These are phyloP conservation scores for Cololabis saira DNA, from an alignment of 2,113 vertebrate species.

Conservation along the genomic window DNA sequence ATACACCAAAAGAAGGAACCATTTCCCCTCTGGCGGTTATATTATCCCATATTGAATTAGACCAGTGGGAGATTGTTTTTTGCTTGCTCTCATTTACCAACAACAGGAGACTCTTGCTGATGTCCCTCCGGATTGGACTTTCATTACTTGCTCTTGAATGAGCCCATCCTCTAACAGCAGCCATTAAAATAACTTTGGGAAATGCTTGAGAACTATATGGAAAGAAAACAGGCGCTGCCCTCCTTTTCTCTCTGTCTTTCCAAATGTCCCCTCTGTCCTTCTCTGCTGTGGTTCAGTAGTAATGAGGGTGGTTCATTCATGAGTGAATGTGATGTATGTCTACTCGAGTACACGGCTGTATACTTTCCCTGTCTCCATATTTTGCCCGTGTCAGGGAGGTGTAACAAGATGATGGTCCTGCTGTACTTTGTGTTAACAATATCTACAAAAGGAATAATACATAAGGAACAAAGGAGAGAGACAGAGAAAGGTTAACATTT, in stretches of 20 bases:
- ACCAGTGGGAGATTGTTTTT: neutral
- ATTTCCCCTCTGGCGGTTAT: too few relatives aligned
- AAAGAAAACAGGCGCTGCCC: neutral
- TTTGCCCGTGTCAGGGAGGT: constrained; percentile 8
- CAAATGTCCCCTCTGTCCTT: constrained; percentile 3
- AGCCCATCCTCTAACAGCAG: constrained; percentile 23
- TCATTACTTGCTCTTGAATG: constrained; percentile 2
- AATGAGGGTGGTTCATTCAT: constrained; percentile 52
- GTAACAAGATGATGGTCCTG: constrained; percentile 13
- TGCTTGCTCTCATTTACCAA: constrained; percentile 5
- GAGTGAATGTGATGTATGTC: constrained; percentile 32
- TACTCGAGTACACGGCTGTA: neutral
- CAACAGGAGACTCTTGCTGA: neutral
- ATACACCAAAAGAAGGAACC: neutral
- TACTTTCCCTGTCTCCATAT: neutral
- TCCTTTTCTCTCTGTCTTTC: neutral
- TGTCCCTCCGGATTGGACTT: neutral
- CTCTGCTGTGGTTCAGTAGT: constrained; percentile 11
- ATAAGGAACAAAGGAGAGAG: neutral
- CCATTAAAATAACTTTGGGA: constrained; percentile 39
- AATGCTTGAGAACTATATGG: constrained; percentile 16
- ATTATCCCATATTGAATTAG: neutral
- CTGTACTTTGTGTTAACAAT: neutral
- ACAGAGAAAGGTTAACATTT: neutral
- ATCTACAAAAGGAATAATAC: constrained; percentile 19